Evolutionary conservation across 2,888 invertebrate genomes (phyloP).

Genomic region (Lasius platythorax): DNA sequence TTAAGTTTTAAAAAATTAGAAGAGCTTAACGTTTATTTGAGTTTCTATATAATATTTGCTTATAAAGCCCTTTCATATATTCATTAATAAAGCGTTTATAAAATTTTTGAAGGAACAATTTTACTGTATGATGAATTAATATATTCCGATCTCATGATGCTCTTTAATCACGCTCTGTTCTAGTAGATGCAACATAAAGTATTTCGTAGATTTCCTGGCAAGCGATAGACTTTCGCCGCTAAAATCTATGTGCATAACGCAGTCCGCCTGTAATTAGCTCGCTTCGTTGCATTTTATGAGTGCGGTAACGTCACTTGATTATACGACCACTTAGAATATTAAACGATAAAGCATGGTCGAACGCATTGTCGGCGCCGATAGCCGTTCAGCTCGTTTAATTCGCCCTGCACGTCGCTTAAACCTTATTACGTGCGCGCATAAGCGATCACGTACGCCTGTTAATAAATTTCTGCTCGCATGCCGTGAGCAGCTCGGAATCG

Average conservation of each 20-base stretch:
- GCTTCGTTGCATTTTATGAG: constrained; percentile 70
- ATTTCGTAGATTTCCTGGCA: constrained; percentile 36
- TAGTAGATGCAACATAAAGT: constrained; percentile 4
- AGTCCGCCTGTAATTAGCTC: constrained; percentile 63
- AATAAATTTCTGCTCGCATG: constrained; percentile 64
- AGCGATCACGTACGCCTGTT: constrained; percentile 46
- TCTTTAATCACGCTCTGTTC: not conserved
- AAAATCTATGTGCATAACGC: constrained; percentile 48
- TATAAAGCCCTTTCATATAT: not conserved
- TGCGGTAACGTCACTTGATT: constrained; percentile 70
- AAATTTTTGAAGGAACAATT: not conserved
- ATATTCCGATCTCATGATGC: constrained; percentile 1
- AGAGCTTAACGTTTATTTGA: not conserved
- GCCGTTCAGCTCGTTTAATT: constrained; percentile 51
- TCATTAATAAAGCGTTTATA: not conserved
- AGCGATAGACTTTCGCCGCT: not conserved
- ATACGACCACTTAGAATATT: constrained; percentile 67
- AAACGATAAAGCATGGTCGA: constrained; percentile 77
- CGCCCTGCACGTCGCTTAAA: constrained; percentile 51
- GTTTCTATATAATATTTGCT: not conserved
- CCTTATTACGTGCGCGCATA: constrained; percentile 54
- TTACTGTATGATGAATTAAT: not conserved
- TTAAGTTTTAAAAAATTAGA: not conserved
- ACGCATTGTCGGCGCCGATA: constrained; percentile 54
- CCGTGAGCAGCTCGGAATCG: constrained; percentile 54